Base-by-base conservation (phyloP, 2,797 vertebrate species). In the Mormyrus proboscirostris region DNA sequence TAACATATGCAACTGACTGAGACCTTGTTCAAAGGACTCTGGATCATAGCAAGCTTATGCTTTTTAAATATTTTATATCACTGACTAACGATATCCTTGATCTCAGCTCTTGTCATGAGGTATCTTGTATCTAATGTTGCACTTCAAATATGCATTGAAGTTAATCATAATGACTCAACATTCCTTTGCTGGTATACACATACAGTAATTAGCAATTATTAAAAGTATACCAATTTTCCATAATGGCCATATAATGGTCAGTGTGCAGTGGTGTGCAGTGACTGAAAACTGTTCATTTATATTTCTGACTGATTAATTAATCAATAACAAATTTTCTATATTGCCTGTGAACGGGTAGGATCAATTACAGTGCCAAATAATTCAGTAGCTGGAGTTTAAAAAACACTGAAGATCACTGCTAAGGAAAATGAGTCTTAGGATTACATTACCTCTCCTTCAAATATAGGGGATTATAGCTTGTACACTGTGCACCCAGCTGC, bases 401-500 rank as follows among this genome's bases (percentile, higher is more conserved):
- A 44, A 85, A 89, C 86, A 87, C 50, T 83, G 33, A 88, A 85
- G 14, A 89, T 51, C 91, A 86, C 65, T 88, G 91, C 89, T 88
- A 89, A 90, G 86, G 89, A 92, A 91, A 89, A 49, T 82, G 90
- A 94, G 94, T 92, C 93, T 47, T 69, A 92, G 92, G 93, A 94
- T 89, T 88, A 88, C 88, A 90, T 44, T 84, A 91, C 94, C 93
- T 92, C 89, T 92, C 92, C 92, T 90, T 94, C 92, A 90, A 95
- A 95, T 95, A 95, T 94, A 95, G 93, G 93, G 95, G 96, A 95
- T 95, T 95, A 96, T 92, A 94, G 93, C 95, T 95, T 95, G 91
- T 92, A 90, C 90, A 90, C 92, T 92, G 94, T 91, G 93, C 93
- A 92, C 86, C 90, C 93, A 91, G 95, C 93, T 95, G 94, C 94